Evolutionary conservation across 2,113 vertebrate species (phyloP).

Genomic region (Sylvia atricapilla): DNA sequence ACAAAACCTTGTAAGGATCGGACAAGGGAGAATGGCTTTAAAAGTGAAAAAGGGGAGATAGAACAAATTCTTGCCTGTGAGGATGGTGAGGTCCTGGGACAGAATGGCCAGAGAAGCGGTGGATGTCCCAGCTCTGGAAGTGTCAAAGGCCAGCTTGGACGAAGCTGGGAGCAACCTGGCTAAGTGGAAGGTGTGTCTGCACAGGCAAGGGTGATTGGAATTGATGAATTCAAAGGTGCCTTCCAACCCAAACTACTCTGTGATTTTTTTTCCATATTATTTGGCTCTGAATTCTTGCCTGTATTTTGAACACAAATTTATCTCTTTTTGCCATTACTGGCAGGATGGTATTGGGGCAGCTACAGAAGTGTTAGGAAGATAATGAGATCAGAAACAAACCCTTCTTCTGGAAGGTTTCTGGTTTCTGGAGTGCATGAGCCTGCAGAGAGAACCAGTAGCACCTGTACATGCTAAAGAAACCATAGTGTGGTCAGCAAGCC

Average conservation of each 20-base stretch:
- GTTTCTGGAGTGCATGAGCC: background rate
- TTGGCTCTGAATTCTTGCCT: background rate
- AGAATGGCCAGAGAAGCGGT: background rate
- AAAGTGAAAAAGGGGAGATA: background rate
- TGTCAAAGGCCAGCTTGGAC: background rate
- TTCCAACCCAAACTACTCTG: background rate
- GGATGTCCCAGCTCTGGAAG: background rate
- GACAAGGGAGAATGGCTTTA: background rate
- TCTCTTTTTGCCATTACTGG: background rate
- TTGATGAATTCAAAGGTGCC: background rate
- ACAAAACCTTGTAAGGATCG: background rate
- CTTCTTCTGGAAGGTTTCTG: background rate
- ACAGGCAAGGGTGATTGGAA: background rate
- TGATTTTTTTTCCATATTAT: background rate
- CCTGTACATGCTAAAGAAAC: background rate
- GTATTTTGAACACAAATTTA: background rate
- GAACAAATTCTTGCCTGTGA: background rate
- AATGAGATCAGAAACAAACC: background rate
- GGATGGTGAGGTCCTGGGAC: background rate
- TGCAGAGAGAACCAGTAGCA: background rate
- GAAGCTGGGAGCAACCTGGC: background rate
- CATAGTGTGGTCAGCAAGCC: background rate
- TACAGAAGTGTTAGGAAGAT: background rate
- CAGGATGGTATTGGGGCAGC: background rate
- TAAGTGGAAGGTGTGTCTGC: background rate